Base-by-base conservation (phyloP, 2,888 invertebrate genomes). In the Ormia ochracea region DNA sequence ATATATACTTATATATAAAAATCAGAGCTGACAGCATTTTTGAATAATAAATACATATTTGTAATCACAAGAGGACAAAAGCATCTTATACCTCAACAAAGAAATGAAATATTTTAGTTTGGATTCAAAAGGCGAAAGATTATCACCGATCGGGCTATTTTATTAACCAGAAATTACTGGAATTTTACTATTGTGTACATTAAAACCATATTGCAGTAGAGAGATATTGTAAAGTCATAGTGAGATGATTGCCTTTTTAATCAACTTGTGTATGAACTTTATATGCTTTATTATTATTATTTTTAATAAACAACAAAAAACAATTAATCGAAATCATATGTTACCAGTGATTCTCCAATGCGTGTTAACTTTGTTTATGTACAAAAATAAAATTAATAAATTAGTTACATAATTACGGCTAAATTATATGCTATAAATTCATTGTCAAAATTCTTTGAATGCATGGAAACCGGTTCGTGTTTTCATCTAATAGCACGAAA, bases 111-210 rank as follows among this genome's bases (percentile, higher is more conserved):
- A n/a, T n/a, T 45, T 61, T 36, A 33, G 31, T 56, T 72, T 52
- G 4, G 19, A 38, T 26, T 17, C 17, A 17, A 65, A 45, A 26
- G 28, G 14, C 21, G 28, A 65, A 54, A 73, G 65, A 56, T 73
- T 73, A 73, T 73, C 73, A 36, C 14, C 19, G 10, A 14, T 6
- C 14, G 14, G 21, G n/a, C 14, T 4, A 9, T 17, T 36, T 14
- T 31, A 19, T 21, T 41, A 56, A 73, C 65, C 14, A 48, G 56
- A 38, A 65, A 21, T 4, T 6, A 45, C 73, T 48, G 38, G 73
- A 52, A 45, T 56, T 48, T 31, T 19, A 19, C 3, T 28, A 50
- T 3, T 1, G 26, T 41, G 19, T 48, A 4, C 21, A 63, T 21
- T 14, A 12, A 38, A 7, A 38, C 4, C 17, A 43, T 19, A 43